Percentiles rank a stretch among this genome's conserved stretches.
These are phyloP conservation scores for Mechanitis mazaeus DNA, from an alignment of 2,888 invertebrate genomes.

Conservation along the genomic window DNA sequence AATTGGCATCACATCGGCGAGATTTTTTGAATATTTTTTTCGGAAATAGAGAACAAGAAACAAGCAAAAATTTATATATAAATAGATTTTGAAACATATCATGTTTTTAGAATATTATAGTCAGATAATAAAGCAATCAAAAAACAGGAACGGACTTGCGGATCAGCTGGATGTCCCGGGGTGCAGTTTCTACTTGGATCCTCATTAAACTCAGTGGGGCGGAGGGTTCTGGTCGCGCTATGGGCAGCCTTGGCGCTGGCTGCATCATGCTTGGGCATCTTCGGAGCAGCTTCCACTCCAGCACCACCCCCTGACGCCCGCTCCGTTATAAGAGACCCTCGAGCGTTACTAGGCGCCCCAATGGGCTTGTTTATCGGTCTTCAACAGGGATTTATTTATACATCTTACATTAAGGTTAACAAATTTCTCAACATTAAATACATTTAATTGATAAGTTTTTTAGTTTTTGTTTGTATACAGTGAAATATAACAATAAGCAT, in stretches of 20 bases:
- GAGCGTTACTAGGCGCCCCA: conserved; percentile 83
- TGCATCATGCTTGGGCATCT: conserved; percentile 53
- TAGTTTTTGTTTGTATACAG: background rate
- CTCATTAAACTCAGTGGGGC: conserved; percentile 55
- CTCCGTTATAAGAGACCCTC: conserved; percentile 75
- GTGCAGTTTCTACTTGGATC: conserved; percentile 49
- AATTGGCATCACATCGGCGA: too few relatives aligned
- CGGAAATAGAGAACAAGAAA: too few relatives aligned
- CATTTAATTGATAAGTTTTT: too few relatives aligned
- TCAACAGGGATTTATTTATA: conserved; percentile 90
- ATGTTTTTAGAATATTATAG: background rate
- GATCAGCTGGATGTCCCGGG: conserved; percentile 64
- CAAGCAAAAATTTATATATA: too few relatives aligned
- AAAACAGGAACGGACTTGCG: conserved; percentile 56
- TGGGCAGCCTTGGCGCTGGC: conserved; percentile 56
- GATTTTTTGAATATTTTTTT: too few relatives aligned
- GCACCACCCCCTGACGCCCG: conserved; percentile 61
- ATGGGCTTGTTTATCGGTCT: conserved; percentile 88
- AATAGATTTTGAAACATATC: background rate
- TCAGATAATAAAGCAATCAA: background rate
- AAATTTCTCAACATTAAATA: too few relatives aligned
- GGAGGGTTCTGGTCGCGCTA: conserved; percentile 49
- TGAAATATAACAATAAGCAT: background rate
- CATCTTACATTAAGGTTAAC: conserved; percentile 85
- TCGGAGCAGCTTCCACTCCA: conserved; percentile 54